Conservation (phyloP, 2,797 vertebrate genomes). For the Chromobotia macracanthus region DNA sequence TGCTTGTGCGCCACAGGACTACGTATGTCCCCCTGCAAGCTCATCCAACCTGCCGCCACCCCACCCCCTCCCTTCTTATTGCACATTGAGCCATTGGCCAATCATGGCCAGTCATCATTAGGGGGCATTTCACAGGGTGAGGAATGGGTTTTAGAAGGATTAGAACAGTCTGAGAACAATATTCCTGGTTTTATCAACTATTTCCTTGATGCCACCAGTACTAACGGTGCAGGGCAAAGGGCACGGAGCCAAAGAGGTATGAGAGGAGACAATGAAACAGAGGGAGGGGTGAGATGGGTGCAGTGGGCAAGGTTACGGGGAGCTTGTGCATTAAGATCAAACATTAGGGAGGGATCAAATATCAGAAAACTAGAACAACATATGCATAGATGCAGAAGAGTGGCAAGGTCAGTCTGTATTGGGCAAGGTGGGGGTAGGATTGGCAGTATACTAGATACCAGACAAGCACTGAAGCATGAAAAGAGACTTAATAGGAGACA, state of each 20-base stretch:
- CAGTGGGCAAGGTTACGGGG: slow-evolving; percentile 10
- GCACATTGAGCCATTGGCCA: not conserved
- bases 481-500: slow-evolving; percentile 39
- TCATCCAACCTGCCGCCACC: too few relatives aligned
- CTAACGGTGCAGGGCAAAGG: not conserved
- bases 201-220: slow-evolving; percentile 64
- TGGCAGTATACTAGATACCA: slow-evolving; percentile 64
- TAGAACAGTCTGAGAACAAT: slow-evolving; percentile 71
- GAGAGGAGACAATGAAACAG: slow-evolving; percentile 4
- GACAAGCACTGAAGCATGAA: slow-evolving; percentile 57
- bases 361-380: slow-evolving; percentile 41
- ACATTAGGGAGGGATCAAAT: slow-evolving; percentile 37
- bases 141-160: not conserved
- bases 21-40: slow-evolving; percentile 23
- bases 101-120: not conserved
- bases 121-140: not conserved
- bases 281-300: slow-evolving; percentile 33
- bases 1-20: slow-evolving; percentile 24
- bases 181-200: slow-evolving; percentile 75
- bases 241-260: slow-evolving; percentile 34
- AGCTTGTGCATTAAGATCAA: slow-evolving; percentile 52
- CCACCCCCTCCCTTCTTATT: not conserved
- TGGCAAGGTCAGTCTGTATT: slow-evolving; percentile 47
- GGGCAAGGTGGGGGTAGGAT: slow-evolving; percentile 57
- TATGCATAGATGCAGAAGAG: slow-evolving; percentile 66